These are phyloP conservation scores for Drosophila trapezifrons DNA, from an alignment of 1,140 invertebrate genomes.

Conservation along the genomic window DNA sequence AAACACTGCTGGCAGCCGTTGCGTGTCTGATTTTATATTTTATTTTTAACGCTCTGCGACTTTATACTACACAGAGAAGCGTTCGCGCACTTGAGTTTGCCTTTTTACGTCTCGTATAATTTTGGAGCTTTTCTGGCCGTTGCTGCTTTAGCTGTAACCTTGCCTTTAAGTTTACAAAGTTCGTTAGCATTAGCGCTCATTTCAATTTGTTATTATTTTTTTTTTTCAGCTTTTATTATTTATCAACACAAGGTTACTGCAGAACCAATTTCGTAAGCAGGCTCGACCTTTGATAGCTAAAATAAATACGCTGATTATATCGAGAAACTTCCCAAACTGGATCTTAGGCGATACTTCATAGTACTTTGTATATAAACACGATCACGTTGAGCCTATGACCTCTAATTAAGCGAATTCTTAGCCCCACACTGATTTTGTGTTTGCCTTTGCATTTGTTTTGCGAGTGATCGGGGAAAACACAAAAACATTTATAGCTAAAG, in stretches of 20 bases:
- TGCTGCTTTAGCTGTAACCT: constrained; percentile 49
- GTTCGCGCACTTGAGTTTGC: constrained; percentile 26
- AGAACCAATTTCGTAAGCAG: constrained; percentile 29
- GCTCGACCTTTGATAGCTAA: constrained; percentile 19
- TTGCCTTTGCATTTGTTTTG: constrained; percentile 38
- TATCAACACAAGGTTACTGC: constrained; percentile 42
- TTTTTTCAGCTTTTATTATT: constrained; percentile 21
- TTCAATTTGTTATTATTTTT: constrained; percentile 49
- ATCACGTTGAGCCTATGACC: constrained; percentile 38
- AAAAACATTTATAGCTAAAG: constrained; percentile 9
- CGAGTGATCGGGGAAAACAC: constrained; percentile 20
- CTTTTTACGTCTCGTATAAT: constrained; percentile 47
- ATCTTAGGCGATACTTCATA: constrained; percentile 19
- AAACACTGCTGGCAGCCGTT: constrained; percentile 40
- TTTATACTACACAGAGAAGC: constrained; percentile 36
- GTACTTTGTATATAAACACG: constrained; percentile 21
- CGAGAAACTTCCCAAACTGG: constrained; percentile 34
- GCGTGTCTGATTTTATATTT: constrained; percentile 42
- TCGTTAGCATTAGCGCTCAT: constrained; percentile 56
- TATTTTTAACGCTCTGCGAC: constrained; percentile 51
- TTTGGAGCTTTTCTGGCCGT: constrained; percentile 35
- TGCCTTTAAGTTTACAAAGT: constrained; percentile 59
- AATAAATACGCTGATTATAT: constrained; percentile 14
- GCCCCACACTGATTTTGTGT: constrained; percentile 23
- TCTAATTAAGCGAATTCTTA: constrained; percentile 45